Percentiles rank a stretch among this genome's conserved stretches.
Evolutionary conservation across 2,888 invertebrate species (phyloP).

Genomic region (Neoitamus cyanurus): DNA sequence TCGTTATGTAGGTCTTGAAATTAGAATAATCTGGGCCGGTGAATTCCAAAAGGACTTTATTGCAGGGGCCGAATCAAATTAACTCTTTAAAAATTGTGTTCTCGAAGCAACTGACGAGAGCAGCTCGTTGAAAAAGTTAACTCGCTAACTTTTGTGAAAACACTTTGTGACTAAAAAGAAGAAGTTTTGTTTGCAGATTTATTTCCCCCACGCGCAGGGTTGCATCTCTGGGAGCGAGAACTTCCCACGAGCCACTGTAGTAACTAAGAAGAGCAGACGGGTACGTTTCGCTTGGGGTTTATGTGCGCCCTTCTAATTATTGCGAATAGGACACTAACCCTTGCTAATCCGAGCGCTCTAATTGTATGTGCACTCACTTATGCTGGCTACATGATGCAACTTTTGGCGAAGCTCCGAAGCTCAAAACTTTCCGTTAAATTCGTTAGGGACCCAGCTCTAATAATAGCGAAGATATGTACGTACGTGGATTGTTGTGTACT

Average conservation of each 20-base stretch:
- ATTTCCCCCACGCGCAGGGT: neutral
- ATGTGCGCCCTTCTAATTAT: neutral
- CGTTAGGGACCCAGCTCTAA: neutral
- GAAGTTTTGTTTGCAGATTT: neutral
- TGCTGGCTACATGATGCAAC: neutral
- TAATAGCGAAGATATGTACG: neutral
- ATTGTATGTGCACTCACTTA: slow-evolving; percentile 11
- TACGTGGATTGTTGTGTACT: neutral
- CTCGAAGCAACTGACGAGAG: neutral
- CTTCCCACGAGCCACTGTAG: neutral
- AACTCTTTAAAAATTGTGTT: neutral
- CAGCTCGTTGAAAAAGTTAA: neutral
- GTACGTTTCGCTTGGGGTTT: neutral
- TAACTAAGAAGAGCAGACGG: neutral
- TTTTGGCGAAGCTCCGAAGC: neutral
- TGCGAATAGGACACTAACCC: neutral
- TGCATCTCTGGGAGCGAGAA: neutral
- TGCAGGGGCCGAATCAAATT: neutral
- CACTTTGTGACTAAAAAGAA: neutral
- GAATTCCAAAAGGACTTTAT: neutral
- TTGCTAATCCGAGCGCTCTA: neutral
- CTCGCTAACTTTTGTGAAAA: neutral
- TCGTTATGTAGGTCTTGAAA: too few relatives aligned
- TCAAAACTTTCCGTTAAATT: neutral
- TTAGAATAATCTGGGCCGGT: neutral